Evolutionary conservation across 1,140 invertebrate genomes (phyloP).

Genomic region (Zaprionus ghesquierei): DNA sequence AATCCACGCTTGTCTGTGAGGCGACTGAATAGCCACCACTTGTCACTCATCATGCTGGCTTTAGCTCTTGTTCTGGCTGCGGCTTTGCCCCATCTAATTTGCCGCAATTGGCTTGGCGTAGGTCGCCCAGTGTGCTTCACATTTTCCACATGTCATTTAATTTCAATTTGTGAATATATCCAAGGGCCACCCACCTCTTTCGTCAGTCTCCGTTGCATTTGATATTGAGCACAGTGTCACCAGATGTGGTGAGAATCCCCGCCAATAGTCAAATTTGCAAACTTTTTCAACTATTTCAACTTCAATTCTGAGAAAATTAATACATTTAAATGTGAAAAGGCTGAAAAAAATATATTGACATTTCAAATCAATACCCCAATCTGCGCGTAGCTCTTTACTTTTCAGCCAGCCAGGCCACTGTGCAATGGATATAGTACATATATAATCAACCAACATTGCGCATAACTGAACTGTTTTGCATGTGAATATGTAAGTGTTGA

Average conservation of each 20-base stretch:
- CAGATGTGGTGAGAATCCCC: not conserved
- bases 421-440: slow-evolving; percentile 17
- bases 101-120: slow-evolving; percentile 57
- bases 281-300: not conserved
- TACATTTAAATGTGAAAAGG: not conserved
- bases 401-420: slow-evolving; percentile 39
- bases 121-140: slow-evolving; percentile 20
- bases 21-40: slow-evolving; percentile 44
- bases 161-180: slow-evolving; percentile 49
- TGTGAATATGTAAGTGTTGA: slow-evolving; percentile 32
- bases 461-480: slow-evolving; percentile 29
- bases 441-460: not conserved
- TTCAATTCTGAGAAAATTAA: not conserved
- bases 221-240: slow-evolving; percentile 44
- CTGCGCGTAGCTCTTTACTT: not conserved
- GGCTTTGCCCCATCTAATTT: slow-evolving; percentile 55
- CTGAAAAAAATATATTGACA: not conserved
- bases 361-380: no score
- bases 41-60: not conserved
- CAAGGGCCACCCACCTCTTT: slow-evolving; percentile 61
- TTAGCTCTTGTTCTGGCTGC: slow-evolving; percentile 2
- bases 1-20: slow-evolving; percentile 60
- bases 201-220: no score
- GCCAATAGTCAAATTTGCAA: not conserved
- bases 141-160: slow-evolving; percentile 60